Evolutionary conservation across 2,113 vertebrate genomes (phyloP), one percentile per base, ranked within the genome.

Genomic region (Falcunculus frontatus): DNA sequence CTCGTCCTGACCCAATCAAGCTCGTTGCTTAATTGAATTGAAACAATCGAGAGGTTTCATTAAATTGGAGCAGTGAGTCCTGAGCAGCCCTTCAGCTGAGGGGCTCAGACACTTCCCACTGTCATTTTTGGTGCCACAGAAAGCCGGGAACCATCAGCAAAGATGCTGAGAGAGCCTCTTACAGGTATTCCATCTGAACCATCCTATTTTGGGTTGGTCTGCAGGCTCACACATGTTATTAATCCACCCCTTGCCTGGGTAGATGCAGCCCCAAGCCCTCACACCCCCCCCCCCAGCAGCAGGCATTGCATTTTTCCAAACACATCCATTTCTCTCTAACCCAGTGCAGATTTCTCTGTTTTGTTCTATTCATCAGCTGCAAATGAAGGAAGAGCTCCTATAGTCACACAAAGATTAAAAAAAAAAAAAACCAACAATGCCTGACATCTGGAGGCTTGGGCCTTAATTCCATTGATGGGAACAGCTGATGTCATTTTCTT

Each of bases 371-470:
- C 92, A 92, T 93, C 78, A 94, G 90, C 88, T 84, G 73, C 2
- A 17, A 94, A 84, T 89, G 63, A 90, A 96, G 73, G 83, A 88
- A 89, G 76, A 6, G 49, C 55, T 92, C 92, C 90, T 90, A 84
- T 39, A 92, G 92, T 78, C 57, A 84, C 87, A 81, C 1, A 4
- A 49, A 81, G 68, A 93, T 84, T 59, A 0, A 7, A 13, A 56
- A 56, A 16, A n/a, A 56, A 53, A 46, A 57, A 59, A 30, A 3
- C 17, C 52, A 69, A 47, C 93, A 84, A 32, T 70, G 60, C 50
- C 7, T 68, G 76, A 95, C 96, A 97, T 95, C 92, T 96, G 96
- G 95, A 94, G 57, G 29, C 69, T 94, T 94, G 84, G 92, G 93
- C 73, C 73, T 73, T 47, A 33, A 68, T 84, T 93, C 88, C 35